phyloP scores from a whole-genome alignment of 2,113 vertebrate species.

The Anolis carolinensis region DNA sequence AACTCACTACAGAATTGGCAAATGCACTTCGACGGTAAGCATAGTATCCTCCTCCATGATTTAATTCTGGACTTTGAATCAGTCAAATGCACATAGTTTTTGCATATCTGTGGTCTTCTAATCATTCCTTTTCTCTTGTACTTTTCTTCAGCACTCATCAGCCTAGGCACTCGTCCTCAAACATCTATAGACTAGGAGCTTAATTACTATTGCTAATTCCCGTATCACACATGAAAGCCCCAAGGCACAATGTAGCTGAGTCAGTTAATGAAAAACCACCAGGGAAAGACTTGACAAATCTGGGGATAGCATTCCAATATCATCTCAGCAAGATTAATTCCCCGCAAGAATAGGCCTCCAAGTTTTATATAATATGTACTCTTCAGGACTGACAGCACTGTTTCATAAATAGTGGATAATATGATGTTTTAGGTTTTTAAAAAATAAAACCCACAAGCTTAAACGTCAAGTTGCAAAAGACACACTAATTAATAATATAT shows the following conservation, averaged over 20 bases:
- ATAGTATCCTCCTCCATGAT: neutral
- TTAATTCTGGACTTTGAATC: neutral
- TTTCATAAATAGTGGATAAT: neutral
- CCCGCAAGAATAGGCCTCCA: neutral
- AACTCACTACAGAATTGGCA: constrained; percentile 82
- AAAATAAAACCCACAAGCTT: neutral
- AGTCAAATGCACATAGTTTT: neutral
- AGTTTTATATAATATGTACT: neutral
- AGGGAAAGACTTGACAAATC: neutral
- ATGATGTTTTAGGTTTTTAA: neutral
- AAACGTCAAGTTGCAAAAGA: neutral
- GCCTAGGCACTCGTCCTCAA: neutral
- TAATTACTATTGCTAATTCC: constrained; percentile 24
- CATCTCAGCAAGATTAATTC: constrained; percentile 19
- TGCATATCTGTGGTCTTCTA: neutral
- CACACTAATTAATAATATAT: neutral
- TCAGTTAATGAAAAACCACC: neutral
- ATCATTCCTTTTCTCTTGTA: neutral
- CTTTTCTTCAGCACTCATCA: neutral
- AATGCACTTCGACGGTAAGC: constrained; percentile 82
- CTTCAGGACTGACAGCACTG: neutral
- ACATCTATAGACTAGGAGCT: neutral
- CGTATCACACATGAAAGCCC: neutral
- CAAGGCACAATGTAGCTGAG: neutral
- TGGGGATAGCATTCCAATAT: constrained; percentile 18